A percentile compares a stretch with the other conserved stretches of the same genome.
Evolutionary conservation across 2,888 invertebrate genomes (phyloP).

Genomic region (Diarsia brunnea): DNA sequence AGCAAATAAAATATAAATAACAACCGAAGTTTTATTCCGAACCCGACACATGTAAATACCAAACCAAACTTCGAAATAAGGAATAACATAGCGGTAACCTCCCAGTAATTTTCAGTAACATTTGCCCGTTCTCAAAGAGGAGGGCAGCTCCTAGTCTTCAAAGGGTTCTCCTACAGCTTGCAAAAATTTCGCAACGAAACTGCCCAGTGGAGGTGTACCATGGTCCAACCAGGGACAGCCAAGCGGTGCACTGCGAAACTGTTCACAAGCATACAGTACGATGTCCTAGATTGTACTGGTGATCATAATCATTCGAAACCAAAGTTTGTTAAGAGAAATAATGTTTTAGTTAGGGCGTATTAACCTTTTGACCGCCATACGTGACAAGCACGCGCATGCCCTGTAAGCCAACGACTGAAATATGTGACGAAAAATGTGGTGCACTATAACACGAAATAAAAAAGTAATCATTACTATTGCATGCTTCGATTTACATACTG

Average conservation of each 20-base stretch:
- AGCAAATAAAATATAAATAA: neutral
- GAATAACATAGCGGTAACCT: conserved; percentile 36
- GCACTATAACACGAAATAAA: neutral
- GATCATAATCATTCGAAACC: conserved; percentile 76
- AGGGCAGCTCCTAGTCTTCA: conserved; percentile 75
- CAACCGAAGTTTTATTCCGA: conserved; percentile 21
- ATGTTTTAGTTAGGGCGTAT: conserved; percentile 68
- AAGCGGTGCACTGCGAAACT: conserved; percentile 79
- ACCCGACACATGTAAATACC: neutral
- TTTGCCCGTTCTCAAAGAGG: conserved; percentile 81
- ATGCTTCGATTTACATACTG: too few species aligned
- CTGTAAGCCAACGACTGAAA: neutral
- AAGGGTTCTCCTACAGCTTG: conserved; percentile 75
- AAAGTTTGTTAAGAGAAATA: conserved; percentile 71
- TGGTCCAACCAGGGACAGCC: conserved; percentile 75
- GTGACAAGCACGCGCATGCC: neutral
- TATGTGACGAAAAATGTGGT: neutral
- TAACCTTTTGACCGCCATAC: conserved; percentile 32
- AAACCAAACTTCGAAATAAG: neutral
- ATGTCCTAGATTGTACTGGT: conserved; percentile 70
- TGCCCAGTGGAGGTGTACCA: conserved; percentile 80
- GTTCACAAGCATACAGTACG: conserved; percentile 69
- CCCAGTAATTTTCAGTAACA: conserved; percentile 73
- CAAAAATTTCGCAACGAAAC: conserved; percentile 65
- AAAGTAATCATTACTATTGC: neutral